Evolutionary conservation across 2,113 vertebrate species (phyloP), one percentile per base, ranked within the genome.

Genomic region (Labeo catla): DNA sequence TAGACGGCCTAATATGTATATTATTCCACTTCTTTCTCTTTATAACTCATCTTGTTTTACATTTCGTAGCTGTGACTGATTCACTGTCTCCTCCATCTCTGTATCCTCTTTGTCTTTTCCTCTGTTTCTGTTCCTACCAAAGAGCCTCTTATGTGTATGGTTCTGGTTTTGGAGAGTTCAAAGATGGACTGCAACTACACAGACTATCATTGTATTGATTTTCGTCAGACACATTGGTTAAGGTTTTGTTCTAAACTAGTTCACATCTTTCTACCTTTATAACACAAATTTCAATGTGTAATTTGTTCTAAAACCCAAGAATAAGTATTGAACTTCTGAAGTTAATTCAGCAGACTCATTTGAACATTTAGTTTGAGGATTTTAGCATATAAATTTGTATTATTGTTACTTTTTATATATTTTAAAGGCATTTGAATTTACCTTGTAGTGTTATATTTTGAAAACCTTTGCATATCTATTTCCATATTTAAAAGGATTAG

Each of bases 11-110:
- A 23, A 73, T 73, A 21, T 73, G 21, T 39, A 16, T 70, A 39
- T 39, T 28, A 73, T 50, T 57, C 66, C 36, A 39, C 16, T 23
- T 43, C 19, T 83, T n/a, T 77, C 73, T 76, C 21, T 49, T 74
- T 74, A 13, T 74, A 49, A 74, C 72, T 49, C 57, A 0, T 59
- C 57, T 61, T n/a, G 21, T 21, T 54, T 11, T 54, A 15, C 76
- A 77, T 77, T 54, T 50, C 76, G 28, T 52, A 19, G 8, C 15
- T 77, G 47, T 54, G 49, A 50, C 74, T 52, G 23, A 76, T 76
- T 50, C 47, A 52, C 49, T 34, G 74, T 76, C 74, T 49, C 19
- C 39, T 47, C 4, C n/a, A 23, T 52, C 74, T 76, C 76, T 77
- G 47, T 77, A 34, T 77, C 23, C 28, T 54, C 76, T 28, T 47